A percentile compares a stretch with the other conserved stretches of the same genome.
Evolutionary conservation across 2,888 invertebrate species (phyloP).

Genomic region (Tetrapedia diversipes): DNA sequence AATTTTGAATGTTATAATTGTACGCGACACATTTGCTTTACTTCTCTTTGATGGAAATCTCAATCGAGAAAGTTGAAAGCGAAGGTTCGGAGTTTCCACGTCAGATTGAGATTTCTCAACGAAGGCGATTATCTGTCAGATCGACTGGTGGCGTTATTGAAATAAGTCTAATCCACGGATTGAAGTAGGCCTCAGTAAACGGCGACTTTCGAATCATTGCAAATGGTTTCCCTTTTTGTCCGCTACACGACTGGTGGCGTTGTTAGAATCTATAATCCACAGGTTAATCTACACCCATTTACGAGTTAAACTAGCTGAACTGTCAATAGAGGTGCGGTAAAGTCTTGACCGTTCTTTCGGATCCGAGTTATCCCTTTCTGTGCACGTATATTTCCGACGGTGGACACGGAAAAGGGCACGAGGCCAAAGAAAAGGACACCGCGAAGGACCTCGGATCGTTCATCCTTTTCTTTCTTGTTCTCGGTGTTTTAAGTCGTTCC

Average conservation of each 20-base stretch:
- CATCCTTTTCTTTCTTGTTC: slow-evolving; percentile 37
- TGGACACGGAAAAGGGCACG: slow-evolving; percentile 40
- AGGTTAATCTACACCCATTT: slow-evolving; percentile 62
- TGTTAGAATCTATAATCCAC: slow-evolving; percentile 67
- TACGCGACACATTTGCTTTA: neutral
- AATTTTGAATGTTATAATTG: neutral
- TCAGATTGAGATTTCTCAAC: slow-evolving; percentile 6
- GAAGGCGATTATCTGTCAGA: slow-evolving; percentile 52
- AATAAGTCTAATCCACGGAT: slow-evolving; percentile 59
- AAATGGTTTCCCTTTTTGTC: neutral
- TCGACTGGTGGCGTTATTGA: slow-evolving; percentile 75
- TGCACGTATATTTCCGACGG: slow-evolving; percentile 32
- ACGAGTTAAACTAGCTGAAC: slow-evolving; percentile 29
- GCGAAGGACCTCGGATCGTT: slow-evolving; percentile 18
- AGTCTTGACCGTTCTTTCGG: slow-evolving; percentile 16
- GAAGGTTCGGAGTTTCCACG: slow-evolving; percentile 37
- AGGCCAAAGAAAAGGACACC: slow-evolving; percentile 21
- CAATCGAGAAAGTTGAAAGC: slow-evolving; percentile 4
- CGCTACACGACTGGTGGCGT: slow-evolving; percentile 72
- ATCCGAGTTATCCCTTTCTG: slow-evolving; percentile 33
- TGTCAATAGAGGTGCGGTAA: slow-evolving; percentile 1
- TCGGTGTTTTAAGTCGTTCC: slow-evolving; percentile 77
- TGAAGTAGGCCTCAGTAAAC: slow-evolving; percentile 52
- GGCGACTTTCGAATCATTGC: slow-evolving; percentile 37
- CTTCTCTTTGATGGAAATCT: neutral